Base-by-base conservation (phyloP, 2,888 invertebrate genomes). In the Mimachlamys varia region DNA sequence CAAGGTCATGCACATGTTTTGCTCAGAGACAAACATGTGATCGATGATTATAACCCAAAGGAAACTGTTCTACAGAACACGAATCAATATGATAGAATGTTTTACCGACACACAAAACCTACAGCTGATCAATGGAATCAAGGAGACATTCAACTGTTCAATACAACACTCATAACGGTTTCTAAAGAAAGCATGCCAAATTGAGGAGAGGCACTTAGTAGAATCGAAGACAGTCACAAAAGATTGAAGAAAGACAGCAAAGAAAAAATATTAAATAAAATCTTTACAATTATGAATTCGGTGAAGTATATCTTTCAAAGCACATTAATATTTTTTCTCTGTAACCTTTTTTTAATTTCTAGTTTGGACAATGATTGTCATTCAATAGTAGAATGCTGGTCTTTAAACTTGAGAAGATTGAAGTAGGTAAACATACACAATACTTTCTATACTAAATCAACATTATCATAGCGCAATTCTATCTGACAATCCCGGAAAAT, bases 381-480 rank as follows among this genome's bases (percentile, higher is more conserved):
- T 33, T 76, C 76, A 33, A 76, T 76, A 15, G 33, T 27, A 76
- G 33, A 76, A 76, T 76, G 33, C 12, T 76, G 15, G 19, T 76
- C 76, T 76, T 76, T 76, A 76, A 33, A 76, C 76, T 33, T 76
- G 76, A 76, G 76, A 76, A 76, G 33, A 76, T 33, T 76, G 76
- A 76, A 76, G 76, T 33, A 58, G 58, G n/a, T n/a, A 58, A 58
- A 58, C n/a, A 58, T 58, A 76, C 76, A 76, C 76, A 76, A 62
- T 12, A 76, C 4, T 76, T 76, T 76, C 76, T 33, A 76, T 76
- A 33, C 76, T 76, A 33, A 33, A 76, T 76, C 76, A 76, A 76
- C 76, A 76, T 76, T 76, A 15, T 27, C 76, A 76, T 76, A 76
- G 27, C 5, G 27, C 76, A 76, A 33, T 33, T 19, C 7, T 76